These are phyloP conservation scores for Perca fluviatilis DNA, from an alignment of 2,113 vertebrate genomes.

Conservation along the genomic window DNA sequence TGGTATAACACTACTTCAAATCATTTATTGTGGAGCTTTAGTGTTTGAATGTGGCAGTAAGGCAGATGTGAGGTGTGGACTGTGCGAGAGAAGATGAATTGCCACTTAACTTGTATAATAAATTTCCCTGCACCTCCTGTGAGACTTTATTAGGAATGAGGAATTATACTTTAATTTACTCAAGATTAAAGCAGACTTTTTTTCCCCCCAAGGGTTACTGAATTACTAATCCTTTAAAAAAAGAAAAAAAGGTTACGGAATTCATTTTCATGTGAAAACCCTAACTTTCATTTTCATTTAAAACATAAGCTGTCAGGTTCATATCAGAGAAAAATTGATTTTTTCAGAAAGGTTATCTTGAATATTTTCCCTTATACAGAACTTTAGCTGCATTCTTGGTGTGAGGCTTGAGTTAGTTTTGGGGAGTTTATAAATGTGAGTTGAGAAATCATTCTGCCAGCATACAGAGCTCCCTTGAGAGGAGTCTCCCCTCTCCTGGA, in stretches of 20 bases:
- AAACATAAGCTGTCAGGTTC: neutral
- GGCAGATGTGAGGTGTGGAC: neutral
- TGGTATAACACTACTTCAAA: neutral
- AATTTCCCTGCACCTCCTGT: neutral
- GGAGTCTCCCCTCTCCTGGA: constrained; percentile 76
- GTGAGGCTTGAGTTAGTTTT: neutral
- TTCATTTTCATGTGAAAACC: neutral
- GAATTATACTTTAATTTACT: constrained; percentile 9
- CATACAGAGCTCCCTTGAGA: constrained; percentile 46
- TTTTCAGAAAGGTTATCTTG: neutral
- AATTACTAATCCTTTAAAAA: neutral
- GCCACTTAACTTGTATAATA: neutral
- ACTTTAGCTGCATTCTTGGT: neutral
- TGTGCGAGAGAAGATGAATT: neutral
- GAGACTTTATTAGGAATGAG: constrained; percentile 19
- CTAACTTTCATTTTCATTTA: neutral
- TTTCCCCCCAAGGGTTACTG: neutral
- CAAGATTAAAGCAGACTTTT: neutral
- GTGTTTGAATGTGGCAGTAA: neutral
- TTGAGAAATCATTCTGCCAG: constrained; percentile 10
- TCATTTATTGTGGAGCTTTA: neutral
- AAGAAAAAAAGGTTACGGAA: neutral
- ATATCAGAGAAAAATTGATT: neutral
- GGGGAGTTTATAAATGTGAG: constrained; percentile 6
- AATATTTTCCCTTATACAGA: neutral